Base-by-base conservation (phyloP, 2,797 vertebrate genomes). In the Numenius phaeopus region DNA sequence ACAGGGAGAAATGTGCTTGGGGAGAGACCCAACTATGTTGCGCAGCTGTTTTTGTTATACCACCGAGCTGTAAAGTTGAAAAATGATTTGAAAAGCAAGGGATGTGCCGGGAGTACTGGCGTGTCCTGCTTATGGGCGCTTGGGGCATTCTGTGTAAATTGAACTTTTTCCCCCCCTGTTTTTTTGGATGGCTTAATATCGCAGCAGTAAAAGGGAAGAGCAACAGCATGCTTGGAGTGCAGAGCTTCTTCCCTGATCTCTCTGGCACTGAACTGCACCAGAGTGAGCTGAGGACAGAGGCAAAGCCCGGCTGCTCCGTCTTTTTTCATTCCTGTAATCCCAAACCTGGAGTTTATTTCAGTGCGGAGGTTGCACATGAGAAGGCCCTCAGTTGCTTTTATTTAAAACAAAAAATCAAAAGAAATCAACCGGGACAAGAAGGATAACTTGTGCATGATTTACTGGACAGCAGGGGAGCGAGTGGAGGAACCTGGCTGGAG, bases 1-100 rank as follows among this genome's bases (percentile, higher is more conserved):
- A 30, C 12, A 30, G 66, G 67, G 21, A 76, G 66, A 57, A 23
- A 90, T 5, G 54, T 26, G 49, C 22, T 83, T 5, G 21, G 17
- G 54, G 79, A 87, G 70, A 59, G 40, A 83, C 24, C 62, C 7
- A n/a, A 80, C 64, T 61, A 39, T 1, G 19, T 20, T 24, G 82
- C 7, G 17, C 95, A 97, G 95, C 97, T 97, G 94, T 70, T 98
- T 98, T 98, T 97, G 59, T 96, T 96, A 84, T 92, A 96, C 75
- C 67, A 65, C 69, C 2, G 10, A 93, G 32, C 58, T 95, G 80
- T 91, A 84, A 96, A 90, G 83, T 69, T 94, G 90, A 97, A 98
- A 87, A 66, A 83, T 44, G 0, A 80, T 76, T 97, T 95, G 61
- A 89, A 96, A 96, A 94, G 82, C 62, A 73, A 93, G 42, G 55